Evolutionary conservation across 2,797 vertebrate genomes (phyloP).

Genomic region (Cossypha heuglini): DNA sequence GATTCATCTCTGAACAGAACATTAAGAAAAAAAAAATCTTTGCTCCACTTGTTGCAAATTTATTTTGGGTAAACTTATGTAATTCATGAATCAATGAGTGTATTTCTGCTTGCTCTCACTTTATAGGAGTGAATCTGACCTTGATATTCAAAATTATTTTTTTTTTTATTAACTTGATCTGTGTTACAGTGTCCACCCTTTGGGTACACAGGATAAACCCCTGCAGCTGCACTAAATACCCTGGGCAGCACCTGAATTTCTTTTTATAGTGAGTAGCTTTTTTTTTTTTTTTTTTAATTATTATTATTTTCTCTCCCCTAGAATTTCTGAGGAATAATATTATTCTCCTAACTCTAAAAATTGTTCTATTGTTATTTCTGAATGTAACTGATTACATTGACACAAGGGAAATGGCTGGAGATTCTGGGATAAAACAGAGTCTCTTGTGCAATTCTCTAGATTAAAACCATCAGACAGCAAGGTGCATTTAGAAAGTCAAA

Average conservation of each 20-base stretch:
- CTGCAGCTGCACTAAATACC: not conserved
- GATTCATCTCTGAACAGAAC: not conserved
- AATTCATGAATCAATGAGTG: not conserved
- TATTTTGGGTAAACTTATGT: not conserved
- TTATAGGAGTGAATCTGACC: not conserved
- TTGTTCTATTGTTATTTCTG: conserved; percentile 32
- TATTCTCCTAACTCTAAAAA: conserved; percentile 53
- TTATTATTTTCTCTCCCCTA: not conserved
- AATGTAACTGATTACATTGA: conserved; percentile 13
- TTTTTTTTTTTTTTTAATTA: not conserved
- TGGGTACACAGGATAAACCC: not conserved
- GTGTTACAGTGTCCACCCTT: not conserved
- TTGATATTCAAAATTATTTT: not conserved
- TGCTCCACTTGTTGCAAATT: not conserved
- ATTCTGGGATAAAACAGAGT: not conserved
- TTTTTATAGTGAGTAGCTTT: not conserved
- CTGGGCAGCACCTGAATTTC: not conserved
- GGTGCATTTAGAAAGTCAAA: conserved; percentile 33
- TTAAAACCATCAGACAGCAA: conserved; percentile 9
- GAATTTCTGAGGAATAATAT: conserved; percentile 38
- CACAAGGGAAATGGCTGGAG: conserved; percentile 38
- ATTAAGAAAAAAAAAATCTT: not conserved
- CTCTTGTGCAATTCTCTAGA: not conserved
- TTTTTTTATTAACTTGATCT: not conserved
- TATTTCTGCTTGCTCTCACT: not conserved